phyloP scores from a whole-genome alignment of 2,888 invertebrate genomes.

The Sphaerophoria rueppellii region DNA sequence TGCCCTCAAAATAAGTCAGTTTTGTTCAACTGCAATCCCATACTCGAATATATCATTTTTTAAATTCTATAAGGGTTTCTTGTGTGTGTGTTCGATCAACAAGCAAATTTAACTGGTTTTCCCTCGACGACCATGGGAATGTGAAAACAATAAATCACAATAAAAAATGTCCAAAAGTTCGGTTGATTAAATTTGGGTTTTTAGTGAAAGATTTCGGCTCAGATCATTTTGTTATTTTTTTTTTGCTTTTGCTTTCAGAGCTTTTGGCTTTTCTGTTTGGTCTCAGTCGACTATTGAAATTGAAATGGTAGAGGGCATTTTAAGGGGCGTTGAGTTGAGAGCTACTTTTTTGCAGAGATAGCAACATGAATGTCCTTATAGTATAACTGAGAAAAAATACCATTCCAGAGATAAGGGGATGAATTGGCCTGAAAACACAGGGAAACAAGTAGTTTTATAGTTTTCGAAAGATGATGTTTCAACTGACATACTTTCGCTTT shows the following conservation, averaged over 20 bases:
- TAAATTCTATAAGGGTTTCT: background rate
- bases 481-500: constrained; percentile 33
- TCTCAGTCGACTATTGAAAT: constrained; percentile 59
- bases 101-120: background rate
- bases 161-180: constrained; percentile 73
- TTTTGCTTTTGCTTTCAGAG: background rate
- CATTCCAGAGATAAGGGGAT: no score
- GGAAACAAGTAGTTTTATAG: constrained; percentile 29
- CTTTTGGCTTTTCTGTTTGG: constrained; percentile 34
- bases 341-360: constrained; percentile 55
- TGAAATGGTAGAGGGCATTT: constrained; percentile 53
- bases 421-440: background rate
- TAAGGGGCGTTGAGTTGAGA: constrained; percentile 42
- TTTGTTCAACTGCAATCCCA: constrained; percentile 66
- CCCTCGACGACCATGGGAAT: constrained; percentile 60
- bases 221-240: constrained; percentile 53
- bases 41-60: constrained; percentile 38
- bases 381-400: no score
- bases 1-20: constrained; percentile 71
- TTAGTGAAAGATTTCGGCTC: constrained; percentile 67
- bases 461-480: constrained; percentile 33
- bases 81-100: constrained; percentile 23
- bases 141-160: constrained; percentile 73
- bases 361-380: no score
- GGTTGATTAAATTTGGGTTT: constrained; percentile 73